phyloP scores from a whole-genome alignment of 2,888 invertebrate species.

The Deroplatys truncata region DNA sequence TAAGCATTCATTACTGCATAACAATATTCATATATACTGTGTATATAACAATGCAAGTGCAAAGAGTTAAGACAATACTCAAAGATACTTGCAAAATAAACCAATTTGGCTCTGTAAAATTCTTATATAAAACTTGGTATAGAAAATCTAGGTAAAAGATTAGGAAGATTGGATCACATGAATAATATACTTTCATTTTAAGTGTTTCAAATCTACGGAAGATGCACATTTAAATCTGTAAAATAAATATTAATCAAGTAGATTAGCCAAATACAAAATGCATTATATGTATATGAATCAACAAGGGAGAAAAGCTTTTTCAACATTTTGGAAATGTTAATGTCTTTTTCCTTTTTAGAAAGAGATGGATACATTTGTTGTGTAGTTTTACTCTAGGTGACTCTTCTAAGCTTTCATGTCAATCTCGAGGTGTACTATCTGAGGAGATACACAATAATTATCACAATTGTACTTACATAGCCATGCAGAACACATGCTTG shows the following conservation, averaged over 20 bases:
- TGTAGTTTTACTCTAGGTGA: not conserved
- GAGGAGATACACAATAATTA: not conserved
- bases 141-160: not conserved
- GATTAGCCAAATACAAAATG: too few species aligned
- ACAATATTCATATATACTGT: conserved; percentile 14
- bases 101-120: conserved; percentile 13
- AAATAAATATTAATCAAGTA: not conserved
- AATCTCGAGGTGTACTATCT: not conserved
- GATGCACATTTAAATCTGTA: not conserved
- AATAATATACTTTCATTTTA: not conserved
- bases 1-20: conserved; percentile 25
- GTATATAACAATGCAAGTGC: conserved; percentile 19
- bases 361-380: not conserved
- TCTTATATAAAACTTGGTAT: conserved; percentile 13
- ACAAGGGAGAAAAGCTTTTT: not conserved
- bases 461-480: not conserved
- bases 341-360: not conserved
- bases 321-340: not conserved
- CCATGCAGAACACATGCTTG: not conserved
- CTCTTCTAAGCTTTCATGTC: not conserved
- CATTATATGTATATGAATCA: not conserved
- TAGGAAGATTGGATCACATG: not conserved
- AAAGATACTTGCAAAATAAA: conserved; percentile 12
- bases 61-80: conserved; percentile 15
- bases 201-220: not conserved